Evolutionary conservation across 2,113 vertebrate genomes (phyloP), one percentile per base, ranked within the genome.

Genomic region (Echinops telfairi): DNA sequence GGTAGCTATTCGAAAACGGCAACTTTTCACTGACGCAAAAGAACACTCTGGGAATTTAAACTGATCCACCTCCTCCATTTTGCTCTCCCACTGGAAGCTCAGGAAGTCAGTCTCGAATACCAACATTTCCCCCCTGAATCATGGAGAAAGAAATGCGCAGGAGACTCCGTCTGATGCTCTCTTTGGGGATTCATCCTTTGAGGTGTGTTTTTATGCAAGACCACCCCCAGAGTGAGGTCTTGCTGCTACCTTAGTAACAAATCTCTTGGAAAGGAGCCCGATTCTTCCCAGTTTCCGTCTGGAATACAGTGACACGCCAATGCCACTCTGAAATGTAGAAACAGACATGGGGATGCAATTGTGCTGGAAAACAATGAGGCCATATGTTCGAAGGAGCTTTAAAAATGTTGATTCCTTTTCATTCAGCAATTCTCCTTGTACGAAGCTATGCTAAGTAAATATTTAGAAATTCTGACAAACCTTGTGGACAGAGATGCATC

Each of bases 21-120:
- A 80, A 68, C 76, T 96, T 94, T 68, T 84, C 79, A 79, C 84
- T 38, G 79, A 71, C 57, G 47, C 23, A 31, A 89, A 92, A n/a
- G 20, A 84, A 92, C 47, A 40, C 80, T 86, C 83, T 82, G 83
- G 20, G 62, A 93, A 93, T 94, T 88, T 86, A 58, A 94, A 79
- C 66, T 68, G 88, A 94, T 40, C 38, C 57, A 75, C 40, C 75
- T 83, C 73, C 83, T 96, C 60, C 27, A 43, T 29, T 78, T 93
- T 88, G 92, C 75, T 90, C 66, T 68, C 31, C 80, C 86, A 64
- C 75, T 66, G 85, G 88, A 43, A 83, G 80, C 73, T 93, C 77
- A 75, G 86, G 47, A 90, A 89, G 75, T 40, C 71, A 94, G 71
- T 88, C 29, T 19, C 0, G 6, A 90, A 94, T 89, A 20, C 53